A percentile compares a stretch with the other conserved stretches of the same genome.
Conservation (phyloP, 2,888 invertebrate genomes). For the Dorcus hopei region DNA sequence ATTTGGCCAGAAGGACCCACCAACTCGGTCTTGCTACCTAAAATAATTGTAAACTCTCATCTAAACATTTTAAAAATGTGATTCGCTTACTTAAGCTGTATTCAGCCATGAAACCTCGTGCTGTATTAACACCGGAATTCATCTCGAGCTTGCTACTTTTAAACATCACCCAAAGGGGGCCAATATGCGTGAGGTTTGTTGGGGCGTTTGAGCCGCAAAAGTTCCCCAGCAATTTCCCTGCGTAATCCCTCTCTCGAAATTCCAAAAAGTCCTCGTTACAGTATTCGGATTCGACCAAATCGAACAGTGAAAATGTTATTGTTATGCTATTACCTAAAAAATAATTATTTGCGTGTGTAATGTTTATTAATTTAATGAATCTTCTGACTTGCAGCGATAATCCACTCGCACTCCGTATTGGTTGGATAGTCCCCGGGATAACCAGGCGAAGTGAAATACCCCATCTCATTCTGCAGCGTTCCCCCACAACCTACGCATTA, state of each 20-base stretch:
- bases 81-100: conserved; percentile 61
- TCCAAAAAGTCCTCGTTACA: conserved; percentile 87
- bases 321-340: conserved; percentile 64
- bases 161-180: conserved; percentile 73
- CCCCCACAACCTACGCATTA: conserved; percentile 66
- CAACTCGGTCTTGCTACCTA: conserved; percentile 67
- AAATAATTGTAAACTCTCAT: conserved; percentile 17
- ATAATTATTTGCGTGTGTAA: conserved; percentile 26
- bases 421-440: conserved; percentile 71
- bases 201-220: conserved; percentile 71
- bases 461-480: conserved; percentile 55
- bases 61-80: conserved; percentile 5
- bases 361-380: conserved; percentile 23
- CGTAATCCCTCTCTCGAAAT: conserved; percentile 64
- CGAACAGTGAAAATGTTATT: conserved; percentile 65
- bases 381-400: conserved; percentile 60
- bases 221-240: conserved; percentile 65
- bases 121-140: conserved; percentile 50
- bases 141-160: conserved; percentile 54
- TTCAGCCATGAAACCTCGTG: conserved; percentile 72
- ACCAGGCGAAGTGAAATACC: conserved; percentile 66
- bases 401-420: conserved; percentile 73
- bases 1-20: conserved; percentile 66
- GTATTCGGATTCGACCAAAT: conserved; percentile 65
- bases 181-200: conserved; percentile 56